phyloP scores from a whole-genome alignment of 23 tunicate genomes.

The Ciona savignyi region DNA sequence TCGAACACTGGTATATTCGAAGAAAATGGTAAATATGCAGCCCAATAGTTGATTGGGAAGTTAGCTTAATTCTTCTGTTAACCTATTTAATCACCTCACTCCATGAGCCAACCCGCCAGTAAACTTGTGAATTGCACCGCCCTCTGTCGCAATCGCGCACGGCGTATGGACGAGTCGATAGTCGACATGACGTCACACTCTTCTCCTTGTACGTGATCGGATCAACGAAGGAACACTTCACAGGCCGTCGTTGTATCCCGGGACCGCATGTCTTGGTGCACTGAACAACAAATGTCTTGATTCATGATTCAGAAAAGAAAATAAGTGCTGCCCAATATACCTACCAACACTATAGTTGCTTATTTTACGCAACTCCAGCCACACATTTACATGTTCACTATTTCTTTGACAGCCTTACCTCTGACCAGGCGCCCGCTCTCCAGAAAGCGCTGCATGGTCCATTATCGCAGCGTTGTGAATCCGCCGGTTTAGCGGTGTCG shows the following conservation, averaged over 20 bases:
- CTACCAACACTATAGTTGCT: too few relatives aligned
- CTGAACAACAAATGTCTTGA: constrained; percentile 27
- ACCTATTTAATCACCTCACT: constrained; percentile 77
- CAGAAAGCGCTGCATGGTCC: constrained; percentile 77
- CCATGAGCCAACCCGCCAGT: constrained; percentile 83
- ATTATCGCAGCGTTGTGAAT: constrained; percentile 13
- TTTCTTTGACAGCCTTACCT: too few relatives aligned
- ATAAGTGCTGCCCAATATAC: too few relatives aligned
- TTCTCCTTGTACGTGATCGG: constrained; percentile 33
- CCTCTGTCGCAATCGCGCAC: constrained; percentile 71
- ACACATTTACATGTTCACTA: too few relatives aligned
- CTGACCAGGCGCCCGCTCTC: constrained; percentile 72
- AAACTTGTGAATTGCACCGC: constrained; percentile 29
- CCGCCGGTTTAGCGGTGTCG: constrained; percentile 13
- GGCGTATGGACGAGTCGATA: constrained; percentile 24
- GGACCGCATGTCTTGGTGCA: constrained; percentile 81
- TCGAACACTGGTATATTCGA: constrained; percentile 49
- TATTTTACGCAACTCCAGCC: too few relatives aligned
- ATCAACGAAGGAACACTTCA: constrained; percentile 56
- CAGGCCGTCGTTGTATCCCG: constrained; percentile 57
- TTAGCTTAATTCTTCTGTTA: too few relatives aligned
- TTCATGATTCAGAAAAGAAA: too few relatives aligned
- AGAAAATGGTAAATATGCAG: background rate
- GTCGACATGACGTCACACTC: constrained; percentile 37
- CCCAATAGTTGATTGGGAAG: too few relatives aligned